Conservation (phyloP, 2,888 invertebrate species). For the Eristalis intricaria region DNA sequence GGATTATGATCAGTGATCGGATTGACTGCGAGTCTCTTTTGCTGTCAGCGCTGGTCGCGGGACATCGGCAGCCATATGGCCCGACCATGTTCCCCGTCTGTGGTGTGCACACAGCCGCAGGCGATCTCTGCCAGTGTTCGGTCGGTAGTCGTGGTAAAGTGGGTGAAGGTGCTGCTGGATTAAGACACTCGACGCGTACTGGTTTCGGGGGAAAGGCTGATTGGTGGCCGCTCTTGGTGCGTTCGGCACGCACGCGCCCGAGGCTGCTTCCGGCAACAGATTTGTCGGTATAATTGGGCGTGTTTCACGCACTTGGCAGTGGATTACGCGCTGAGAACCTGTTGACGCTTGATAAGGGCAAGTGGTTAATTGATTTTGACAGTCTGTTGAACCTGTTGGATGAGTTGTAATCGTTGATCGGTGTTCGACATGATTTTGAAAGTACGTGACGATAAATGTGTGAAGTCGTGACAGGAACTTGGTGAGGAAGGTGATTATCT, state of each 20-base stretch:
- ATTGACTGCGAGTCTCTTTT: slow-evolving; percentile 36
- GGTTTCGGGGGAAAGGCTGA: background rate
- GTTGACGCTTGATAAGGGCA: slow-evolving; percentile 3
- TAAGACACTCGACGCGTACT: background rate
- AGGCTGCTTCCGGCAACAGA: slow-evolving; percentile 10
- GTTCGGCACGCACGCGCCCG: slow-evolving; percentile 10
- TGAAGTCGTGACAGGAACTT: too few relatives aligned
- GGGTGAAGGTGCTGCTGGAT: background rate
- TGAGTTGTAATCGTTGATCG: background rate
- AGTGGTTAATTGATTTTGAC: slow-evolving; percentile 6
- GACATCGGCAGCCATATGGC: background rate
- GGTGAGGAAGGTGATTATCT: too few relatives aligned
- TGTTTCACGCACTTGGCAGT: slow-evolving; percentile 25
- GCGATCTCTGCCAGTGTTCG: background rate
- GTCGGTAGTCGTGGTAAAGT: background rate
- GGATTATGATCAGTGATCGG: slow-evolving; percentile 38
- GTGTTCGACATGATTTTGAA: background rate
- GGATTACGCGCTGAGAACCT: slow-evolving; percentile 6
- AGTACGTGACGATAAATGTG: too few relatives aligned
- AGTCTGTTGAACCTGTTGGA: background rate
- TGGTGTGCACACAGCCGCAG: background rate
- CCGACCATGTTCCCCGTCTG: background rate
- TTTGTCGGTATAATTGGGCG: background rate
- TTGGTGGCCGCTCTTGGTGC: background rate
- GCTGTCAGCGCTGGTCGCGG: background rate